Conservation (phyloP, 1,140 invertebrate genomes). For the Caenorhabditis tropicalis region DNA sequence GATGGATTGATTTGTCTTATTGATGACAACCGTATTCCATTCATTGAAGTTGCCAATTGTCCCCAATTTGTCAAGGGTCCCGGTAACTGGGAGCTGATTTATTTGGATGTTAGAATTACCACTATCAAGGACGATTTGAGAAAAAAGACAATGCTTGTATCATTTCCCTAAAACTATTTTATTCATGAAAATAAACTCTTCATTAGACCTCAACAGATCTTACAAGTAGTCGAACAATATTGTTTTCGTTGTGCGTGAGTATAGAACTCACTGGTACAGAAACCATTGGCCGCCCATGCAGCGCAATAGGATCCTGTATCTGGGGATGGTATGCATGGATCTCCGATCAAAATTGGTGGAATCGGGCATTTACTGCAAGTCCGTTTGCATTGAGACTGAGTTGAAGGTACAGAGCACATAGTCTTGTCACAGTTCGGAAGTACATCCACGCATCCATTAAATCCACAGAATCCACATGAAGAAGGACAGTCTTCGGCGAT, state of each 20-base stretch:
- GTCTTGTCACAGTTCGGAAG: neutral
- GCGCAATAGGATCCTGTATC: neutral
- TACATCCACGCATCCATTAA: slow-evolving; percentile 13
- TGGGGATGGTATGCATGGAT: neutral
- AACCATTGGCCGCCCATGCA: neutral
- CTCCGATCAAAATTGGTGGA: neutral
- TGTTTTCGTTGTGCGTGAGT: neutral
- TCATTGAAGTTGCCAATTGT: too few relatives aligned
- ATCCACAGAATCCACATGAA: slow-evolving; percentile 13
- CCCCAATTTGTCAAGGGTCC: too few relatives aligned
- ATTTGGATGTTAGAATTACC: too few relatives aligned
- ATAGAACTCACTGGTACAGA: slow-evolving; percentile 8
- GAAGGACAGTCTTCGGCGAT: slow-evolving; percentile 28
- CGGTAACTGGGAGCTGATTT: too few relatives aligned
- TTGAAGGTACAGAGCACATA: too few relatives aligned
- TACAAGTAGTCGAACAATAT: slow-evolving; percentile 12
- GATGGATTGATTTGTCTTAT: too few relatives aligned
- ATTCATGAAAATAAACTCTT: neutral
- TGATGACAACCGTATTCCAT: too few relatives aligned
- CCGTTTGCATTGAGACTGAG: too few relatives aligned
- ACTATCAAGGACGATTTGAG: too few relatives aligned
- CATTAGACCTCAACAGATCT: neutral
- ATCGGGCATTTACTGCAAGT: too few relatives aligned
- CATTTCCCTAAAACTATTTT: too few relatives aligned
- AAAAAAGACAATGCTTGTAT: too few relatives aligned